A percentile compares a stretch with the other conserved stretches of the same genome.
Conservation (phyloP, 2,888 invertebrate species). For the Macrostomum cliftonense region DNA sequence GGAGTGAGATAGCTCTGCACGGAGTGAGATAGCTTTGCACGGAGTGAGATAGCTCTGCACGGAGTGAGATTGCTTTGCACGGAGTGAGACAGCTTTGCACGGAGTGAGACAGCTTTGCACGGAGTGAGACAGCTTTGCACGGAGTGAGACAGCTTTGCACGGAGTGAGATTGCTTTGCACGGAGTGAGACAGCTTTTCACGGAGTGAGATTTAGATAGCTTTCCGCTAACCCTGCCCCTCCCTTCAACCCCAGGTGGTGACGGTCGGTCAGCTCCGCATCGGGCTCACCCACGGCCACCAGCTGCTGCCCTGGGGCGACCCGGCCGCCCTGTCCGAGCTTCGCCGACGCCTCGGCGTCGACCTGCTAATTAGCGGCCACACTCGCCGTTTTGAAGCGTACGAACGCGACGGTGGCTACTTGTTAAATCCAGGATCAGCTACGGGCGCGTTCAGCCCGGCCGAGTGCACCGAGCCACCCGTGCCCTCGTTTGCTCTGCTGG, state of each 20-base stretch:
- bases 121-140: no score
- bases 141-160: no score
- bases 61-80: no score
- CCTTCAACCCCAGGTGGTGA: slow-evolving; percentile 97
- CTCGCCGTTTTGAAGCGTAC: slow-evolving; percentile 90
- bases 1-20: no score
- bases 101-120: no score
- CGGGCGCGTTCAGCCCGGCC: slow-evolving; percentile 82
- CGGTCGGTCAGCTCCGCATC: slow-evolving; percentile 92
- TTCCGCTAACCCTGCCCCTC: no score
- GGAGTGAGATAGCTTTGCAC: no score
- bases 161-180: no score
- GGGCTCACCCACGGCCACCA: slow-evolving; percentile 94
- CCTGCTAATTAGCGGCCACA: slow-evolving; percentile 91
- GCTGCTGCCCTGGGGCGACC: slow-evolving; percentile 60
- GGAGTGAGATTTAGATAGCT: no score
- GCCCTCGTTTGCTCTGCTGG: slow-evolving; percentile 94
- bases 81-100: no score
- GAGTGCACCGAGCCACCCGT: slow-evolving; percentile 43
- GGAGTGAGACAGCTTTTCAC: no score
- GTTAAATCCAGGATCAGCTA: slow-evolving; percentile 95
- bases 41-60: no score
- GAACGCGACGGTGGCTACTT: slow-evolving; percentile 97
- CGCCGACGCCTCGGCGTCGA: slow-evolving; percentile 94
- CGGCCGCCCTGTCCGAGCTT: slow-evolving; percentile 71